Percentiles rank a stretch among this genome's conserved stretches.
phyloP scores from a whole-genome alignment of 2,113 vertebrate genomes.

The Embiotoca jacksoni region DNA sequence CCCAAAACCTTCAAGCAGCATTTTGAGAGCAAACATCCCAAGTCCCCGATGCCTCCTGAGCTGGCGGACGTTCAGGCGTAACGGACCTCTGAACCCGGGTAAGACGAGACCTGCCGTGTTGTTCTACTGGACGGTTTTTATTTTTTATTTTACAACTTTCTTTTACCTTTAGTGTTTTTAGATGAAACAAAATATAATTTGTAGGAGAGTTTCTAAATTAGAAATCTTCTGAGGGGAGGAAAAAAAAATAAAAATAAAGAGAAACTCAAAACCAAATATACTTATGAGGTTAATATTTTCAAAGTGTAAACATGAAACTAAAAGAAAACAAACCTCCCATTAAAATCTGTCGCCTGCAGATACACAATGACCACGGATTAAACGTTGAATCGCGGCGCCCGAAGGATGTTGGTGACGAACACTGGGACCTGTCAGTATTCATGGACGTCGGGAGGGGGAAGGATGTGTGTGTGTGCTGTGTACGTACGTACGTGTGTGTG shows the following conservation, averaged over 20 bases:
- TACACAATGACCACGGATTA: slow-evolving; percentile 48
- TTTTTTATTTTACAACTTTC: too few species aligned
- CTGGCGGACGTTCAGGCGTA: slow-evolving; percentile 87
- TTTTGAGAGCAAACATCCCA: slow-evolving; percentile 91
- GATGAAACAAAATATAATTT: too few species aligned
- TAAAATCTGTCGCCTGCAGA: slow-evolving; percentile 49
- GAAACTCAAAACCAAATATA: too few species aligned
- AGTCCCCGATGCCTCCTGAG: slow-evolving; percentile 87
- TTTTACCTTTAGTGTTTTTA: too few species aligned
- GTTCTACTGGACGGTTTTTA: too few species aligned
- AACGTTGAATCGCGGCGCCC: slow-evolving; percentile 36
- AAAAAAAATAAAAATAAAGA: too few species aligned
- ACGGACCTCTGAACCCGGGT: slow-evolving; percentile 13
- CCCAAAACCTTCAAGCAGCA: slow-evolving; percentile 91
- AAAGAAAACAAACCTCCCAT: not conserved
- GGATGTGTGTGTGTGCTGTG: slow-evolving; percentile 59
- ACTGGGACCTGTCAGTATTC: slow-evolving; percentile 61
- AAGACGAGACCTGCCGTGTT: too few species aligned
- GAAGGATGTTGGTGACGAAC: slow-evolving; percentile 48
- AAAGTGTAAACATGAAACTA: not conserved
- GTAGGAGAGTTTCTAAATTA: too few species aligned
- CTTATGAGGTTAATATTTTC: too few species aligned
- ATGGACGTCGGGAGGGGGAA: slow-evolving; percentile 29
- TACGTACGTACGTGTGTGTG: slow-evolving; percentile 51
- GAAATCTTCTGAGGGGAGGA: too few species aligned